Evolutionary conservation across 2,888 invertebrate species (phyloP).

Genomic region (Tenthredo livida): DNA sequence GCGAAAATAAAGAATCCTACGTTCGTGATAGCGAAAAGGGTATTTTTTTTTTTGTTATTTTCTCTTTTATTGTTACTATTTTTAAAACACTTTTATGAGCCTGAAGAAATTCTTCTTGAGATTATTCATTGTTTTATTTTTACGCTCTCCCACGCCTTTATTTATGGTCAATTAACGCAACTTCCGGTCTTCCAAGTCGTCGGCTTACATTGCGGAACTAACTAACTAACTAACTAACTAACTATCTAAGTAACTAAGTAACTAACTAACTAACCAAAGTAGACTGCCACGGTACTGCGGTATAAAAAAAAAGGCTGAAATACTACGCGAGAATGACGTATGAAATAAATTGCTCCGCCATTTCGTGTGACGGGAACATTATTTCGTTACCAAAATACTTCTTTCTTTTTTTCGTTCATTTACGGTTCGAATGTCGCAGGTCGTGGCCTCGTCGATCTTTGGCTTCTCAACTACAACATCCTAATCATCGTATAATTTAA

Average conservation of each 20-base stretch:
- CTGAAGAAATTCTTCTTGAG: not conserved
- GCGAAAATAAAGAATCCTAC: too few species aligned
- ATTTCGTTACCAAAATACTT: not conserved
- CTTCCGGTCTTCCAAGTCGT: slow-evolving; percentile 27
- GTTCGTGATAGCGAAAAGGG: too few species aligned
- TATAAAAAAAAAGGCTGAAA: not conserved
- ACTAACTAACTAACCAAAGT: slow-evolving; percentile 14
- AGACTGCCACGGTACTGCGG: slow-evolving; percentile 5
- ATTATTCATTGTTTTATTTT: slow-evolving; percentile 14
- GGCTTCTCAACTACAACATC: slow-evolving; percentile 20
- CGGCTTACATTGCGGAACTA: slow-evolving; percentile 35
- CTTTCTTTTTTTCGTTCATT: not conserved
- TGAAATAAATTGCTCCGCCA: not conserved
- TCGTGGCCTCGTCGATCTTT: not conserved
- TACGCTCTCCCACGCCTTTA: slow-evolving; percentile 29
- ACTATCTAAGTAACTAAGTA: not conserved
- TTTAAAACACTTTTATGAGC: not conserved
- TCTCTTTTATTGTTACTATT: not conserved
- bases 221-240: not conserved
- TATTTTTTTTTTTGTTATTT: not conserved
- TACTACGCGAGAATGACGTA: not conserved
- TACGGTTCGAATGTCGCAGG: slow-evolving; percentile 1
- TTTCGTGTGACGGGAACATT: slow-evolving; percentile 9
- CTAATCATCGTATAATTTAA: slow-evolving; percentile 43
- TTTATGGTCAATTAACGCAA: slow-evolving; percentile 43